Conservation (phyloP, 1,140 invertebrate genomes). For the Bombus huntii region DNA sequence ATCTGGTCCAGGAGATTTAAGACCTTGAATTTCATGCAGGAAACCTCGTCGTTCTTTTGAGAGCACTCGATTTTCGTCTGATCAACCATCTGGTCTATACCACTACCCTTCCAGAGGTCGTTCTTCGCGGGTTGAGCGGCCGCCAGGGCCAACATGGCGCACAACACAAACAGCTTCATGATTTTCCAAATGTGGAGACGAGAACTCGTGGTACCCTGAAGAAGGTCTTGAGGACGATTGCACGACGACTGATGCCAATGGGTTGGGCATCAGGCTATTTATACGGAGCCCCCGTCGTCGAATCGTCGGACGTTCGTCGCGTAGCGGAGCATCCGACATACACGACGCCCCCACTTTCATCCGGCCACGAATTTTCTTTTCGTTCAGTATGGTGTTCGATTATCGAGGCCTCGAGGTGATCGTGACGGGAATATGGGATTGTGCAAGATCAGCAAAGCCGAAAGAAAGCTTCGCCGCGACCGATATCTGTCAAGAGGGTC, state of each 20-base stretch:
- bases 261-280: slow-evolving; percentile 78
- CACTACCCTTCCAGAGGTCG: slow-evolving; percentile 87
- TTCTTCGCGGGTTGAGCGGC: slow-evolving; percentile 85
- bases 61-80: slow-evolving; percentile 88
- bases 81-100: slow-evolving; percentile 88
- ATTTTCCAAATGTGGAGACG: not conserved
- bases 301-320: slow-evolving; percentile 53
- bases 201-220: slow-evolving; percentile 15
- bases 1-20: slow-evolving; percentile 90
- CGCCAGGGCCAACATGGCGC: slow-evolving; percentile 76
- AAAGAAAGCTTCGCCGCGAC: slow-evolving; percentile 36
- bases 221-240: slow-evolving; percentile 40
- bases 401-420: slow-evolving; percentile 79
- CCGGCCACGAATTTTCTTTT: slow-evolving; percentile 81
- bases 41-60: slow-evolving; percentile 89
- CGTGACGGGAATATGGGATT: slow-evolving; percentile 72
- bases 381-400: slow-evolving; percentile 82
- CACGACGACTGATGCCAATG: slow-evolving; percentile 77
- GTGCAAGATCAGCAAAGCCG: slow-evolving; percentile 15
- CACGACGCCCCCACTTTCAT: slow-evolving; percentile 48
- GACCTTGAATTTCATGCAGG: slow-evolving; percentile 91
- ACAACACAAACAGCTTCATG: slow-evolving; percentile 75
- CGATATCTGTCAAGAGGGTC: slow-evolving; percentile 17
- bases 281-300: slow-evolving; percentile 76
- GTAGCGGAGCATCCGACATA: slow-evolving; percentile 43